Percentiles rank a stretch among this genome's conserved stretches.
These are phyloP conservation scores for Polydrusus pterygomalis DNA, from an alignment of 2,888 invertebrate species.

Conservation along the genomic window DNA sequence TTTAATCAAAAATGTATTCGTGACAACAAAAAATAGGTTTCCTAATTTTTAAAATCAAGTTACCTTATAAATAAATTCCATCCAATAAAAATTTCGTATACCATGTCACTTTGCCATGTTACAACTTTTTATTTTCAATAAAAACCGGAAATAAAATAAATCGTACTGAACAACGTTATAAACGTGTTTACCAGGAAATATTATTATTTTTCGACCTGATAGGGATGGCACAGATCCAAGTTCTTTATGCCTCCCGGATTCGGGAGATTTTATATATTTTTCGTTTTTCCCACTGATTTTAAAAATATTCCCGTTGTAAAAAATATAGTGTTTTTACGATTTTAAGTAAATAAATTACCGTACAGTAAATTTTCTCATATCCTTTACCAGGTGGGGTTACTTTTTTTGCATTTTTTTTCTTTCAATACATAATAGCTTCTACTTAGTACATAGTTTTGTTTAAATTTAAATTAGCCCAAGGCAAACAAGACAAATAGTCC, in stretches of 20 bases:
- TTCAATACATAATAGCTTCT: no score
- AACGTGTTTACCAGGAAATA: constrained; percentile 43
- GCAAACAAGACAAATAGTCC: no score
- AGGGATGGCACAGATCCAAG: constrained; percentile 31
- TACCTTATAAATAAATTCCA: background rate
- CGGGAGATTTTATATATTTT: constrained; percentile 8
- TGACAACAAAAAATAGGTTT: no score
- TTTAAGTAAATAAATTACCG: no score
- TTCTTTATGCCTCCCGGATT: constrained; percentile 6
- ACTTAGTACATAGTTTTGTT: no score
- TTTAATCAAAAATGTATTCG: no score
- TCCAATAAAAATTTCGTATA: constrained; percentile 9
- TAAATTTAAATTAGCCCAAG: no score
- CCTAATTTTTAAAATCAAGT: background rate
- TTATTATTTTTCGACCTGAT: constrained; percentile 39
- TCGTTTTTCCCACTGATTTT: constrained; percentile 4
- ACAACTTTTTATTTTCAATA: constrained; percentile 20
- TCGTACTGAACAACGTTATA: constrained; percentile 24
- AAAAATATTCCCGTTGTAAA: background rate
- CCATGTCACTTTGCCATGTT: constrained; percentile 15
- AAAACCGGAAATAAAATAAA: constrained; percentile 36
- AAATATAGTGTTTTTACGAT: background rate
- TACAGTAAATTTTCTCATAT: no score
- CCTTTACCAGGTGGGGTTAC: no score
- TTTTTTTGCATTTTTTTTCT: no score